These are phyloP conservation scores for Antennarius maculatus DNA, from an alignment of 2,797 vertebrate species.

Conservation along the genomic window DNA sequence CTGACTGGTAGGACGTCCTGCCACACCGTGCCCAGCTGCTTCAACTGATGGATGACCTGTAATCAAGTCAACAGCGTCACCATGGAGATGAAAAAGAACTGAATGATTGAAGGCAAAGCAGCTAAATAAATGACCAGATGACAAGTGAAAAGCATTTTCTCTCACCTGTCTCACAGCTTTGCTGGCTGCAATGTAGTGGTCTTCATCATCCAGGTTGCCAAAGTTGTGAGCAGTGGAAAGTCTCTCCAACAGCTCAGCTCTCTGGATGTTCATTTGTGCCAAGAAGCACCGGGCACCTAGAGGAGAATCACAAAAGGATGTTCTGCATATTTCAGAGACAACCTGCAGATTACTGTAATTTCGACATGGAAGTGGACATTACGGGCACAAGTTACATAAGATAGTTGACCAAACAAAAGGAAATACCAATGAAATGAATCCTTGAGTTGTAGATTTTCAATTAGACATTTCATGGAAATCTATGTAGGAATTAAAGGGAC, in stretches of 20 bases:
- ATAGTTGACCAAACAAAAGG: neutral
- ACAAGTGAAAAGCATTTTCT: neutral
- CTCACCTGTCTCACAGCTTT: slow-evolving; percentile 93
- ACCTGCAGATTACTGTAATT: neutral
- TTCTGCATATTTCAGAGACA: neutral
- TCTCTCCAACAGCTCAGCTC: slow-evolving; percentile 92
- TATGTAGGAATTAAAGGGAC: too few species aligned
- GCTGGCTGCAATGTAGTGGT: slow-evolving; percentile 90
- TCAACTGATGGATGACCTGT: slow-evolving; percentile 94
- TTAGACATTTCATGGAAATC: too few species aligned
- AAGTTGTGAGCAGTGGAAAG: slow-evolving; percentile 93
- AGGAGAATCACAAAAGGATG: neutral
- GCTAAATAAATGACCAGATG: neutral
- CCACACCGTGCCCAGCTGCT: slow-evolving; percentile 92
- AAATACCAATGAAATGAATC: neutral
- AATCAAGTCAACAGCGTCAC: slow-evolving; percentile 12
- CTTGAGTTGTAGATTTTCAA: too few species aligned
- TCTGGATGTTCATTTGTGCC: slow-evolving; percentile 91
- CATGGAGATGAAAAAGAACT: neutral
- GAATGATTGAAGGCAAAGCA: neutral
- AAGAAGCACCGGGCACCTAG: slow-evolving; percentile 91
- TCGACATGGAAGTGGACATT: neutral
- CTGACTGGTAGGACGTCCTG: slow-evolving; percentile 93
- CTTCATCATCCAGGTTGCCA: slow-evolving; percentile 92
- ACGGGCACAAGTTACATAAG: neutral